These are phyloP conservation scores for Hydriomena furcata DNA, from an alignment of 2,888 invertebrate genomes.

Conservation along the genomic window DNA sequence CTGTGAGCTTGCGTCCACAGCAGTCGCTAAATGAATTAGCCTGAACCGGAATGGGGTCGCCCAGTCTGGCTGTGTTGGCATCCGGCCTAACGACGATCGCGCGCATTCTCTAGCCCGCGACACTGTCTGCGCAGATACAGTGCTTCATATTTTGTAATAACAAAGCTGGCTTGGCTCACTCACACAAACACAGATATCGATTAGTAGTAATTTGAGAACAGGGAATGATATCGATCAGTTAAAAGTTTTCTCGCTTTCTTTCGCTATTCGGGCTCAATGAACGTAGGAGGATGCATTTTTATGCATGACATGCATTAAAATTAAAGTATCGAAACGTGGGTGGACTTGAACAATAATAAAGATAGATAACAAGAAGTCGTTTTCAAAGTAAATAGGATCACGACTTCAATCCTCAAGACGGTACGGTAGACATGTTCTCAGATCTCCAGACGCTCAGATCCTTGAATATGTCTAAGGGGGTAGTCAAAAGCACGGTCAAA, in stretches of 20 bases:
- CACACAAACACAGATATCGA: constrained; percentile 8
- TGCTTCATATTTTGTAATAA: constrained; percentile 8
- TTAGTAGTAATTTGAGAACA: neutral
- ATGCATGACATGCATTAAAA: too few species aligned
- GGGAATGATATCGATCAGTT: neutral
- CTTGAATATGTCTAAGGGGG: too few species aligned
- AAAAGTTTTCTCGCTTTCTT: neutral
- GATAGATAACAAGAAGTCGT: too few species aligned
- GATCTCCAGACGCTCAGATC: too few species aligned
- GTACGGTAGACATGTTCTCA: too few species aligned
- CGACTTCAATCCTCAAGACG: too few species aligned
- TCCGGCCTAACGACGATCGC: constrained; percentile 79
- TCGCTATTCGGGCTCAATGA: too few species aligned
- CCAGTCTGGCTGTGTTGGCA: constrained; percentile 81
- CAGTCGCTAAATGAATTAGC: constrained; percentile 78
- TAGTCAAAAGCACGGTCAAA: too few species aligned
- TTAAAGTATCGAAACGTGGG: too few species aligned
- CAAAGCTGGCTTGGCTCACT: constrained; percentile 11
- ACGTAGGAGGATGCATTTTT: too few species aligned
- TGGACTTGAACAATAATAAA: too few species aligned
- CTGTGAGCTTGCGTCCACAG: constrained; percentile 38
- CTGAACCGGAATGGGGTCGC: constrained; percentile 79
- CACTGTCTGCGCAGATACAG: constrained; percentile 21
- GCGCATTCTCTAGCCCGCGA: constrained; percentile 64
- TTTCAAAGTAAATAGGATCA: too few species aligned